phyloP scores from a whole-genome alignment of 2,888 invertebrate genomes.

The Lasioglossum villosulum region DNA sequence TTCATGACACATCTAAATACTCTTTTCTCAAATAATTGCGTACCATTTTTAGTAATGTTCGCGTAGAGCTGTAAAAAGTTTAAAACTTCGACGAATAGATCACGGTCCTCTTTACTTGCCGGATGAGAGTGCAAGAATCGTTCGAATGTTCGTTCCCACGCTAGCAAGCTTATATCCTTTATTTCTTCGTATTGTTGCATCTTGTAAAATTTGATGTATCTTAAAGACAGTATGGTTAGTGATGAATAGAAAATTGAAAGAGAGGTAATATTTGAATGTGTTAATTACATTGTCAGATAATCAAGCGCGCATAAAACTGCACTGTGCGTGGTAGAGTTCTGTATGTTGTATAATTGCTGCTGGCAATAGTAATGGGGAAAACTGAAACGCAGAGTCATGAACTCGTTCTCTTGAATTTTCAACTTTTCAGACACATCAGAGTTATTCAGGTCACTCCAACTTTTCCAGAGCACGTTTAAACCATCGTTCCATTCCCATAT shows the following conservation, averaged over 20 bases:
- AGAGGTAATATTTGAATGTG: not conserved
- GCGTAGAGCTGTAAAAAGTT: conserved; percentile 82
- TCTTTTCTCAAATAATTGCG: conserved; percentile 35
- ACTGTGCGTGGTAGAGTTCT: conserved; percentile 88
- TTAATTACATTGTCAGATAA: conserved; percentile 86
- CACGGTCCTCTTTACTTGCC: conserved; percentile 88
- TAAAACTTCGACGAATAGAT: conserved; percentile 86
- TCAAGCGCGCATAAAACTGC: conserved; percentile 86
- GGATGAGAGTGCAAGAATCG: conserved; percentile 88
- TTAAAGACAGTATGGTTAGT: conserved; percentile 71
- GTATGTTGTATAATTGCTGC: conserved; percentile 86
- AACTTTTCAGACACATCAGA: conserved; percentile 70
- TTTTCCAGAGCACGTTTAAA: conserved; percentile 73
- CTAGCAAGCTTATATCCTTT: conserved; percentile 84
- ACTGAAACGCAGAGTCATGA: conserved; percentile 85
- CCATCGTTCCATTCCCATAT: conserved; percentile 80
- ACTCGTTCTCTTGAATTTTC: conserved; percentile 83
- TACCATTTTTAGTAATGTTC: conserved; percentile 75
- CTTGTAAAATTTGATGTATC: conserved; percentile 85
- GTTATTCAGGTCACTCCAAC: conserved; percentile 70
- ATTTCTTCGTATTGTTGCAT: conserved; percentile 78
- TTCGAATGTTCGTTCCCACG: conserved; percentile 88
- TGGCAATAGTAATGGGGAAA: conserved; percentile 86
- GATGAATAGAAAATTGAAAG: not conserved
- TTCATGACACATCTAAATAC: not conserved